Percentiles rank a stretch among this genome's conserved stretches.
Conservation (phyloP, 2,113 vertebrate genomes). For the Ia io region DNA sequence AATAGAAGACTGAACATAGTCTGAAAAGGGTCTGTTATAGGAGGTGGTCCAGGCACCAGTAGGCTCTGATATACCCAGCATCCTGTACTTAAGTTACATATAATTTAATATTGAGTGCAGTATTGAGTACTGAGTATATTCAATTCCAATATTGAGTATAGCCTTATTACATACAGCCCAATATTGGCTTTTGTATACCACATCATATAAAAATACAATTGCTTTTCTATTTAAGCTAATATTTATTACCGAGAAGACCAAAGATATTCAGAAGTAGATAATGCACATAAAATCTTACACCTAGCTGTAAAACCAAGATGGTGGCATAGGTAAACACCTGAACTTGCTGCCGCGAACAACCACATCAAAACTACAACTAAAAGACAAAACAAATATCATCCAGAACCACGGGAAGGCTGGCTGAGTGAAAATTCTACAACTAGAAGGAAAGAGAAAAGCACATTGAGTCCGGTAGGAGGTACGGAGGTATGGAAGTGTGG, state of each 20-base stretch:
- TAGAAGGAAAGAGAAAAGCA: too few species aligned
- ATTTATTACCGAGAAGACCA: not conserved
- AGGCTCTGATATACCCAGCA: not conserved
- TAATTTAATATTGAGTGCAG: not conserved
- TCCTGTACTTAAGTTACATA: not conserved
- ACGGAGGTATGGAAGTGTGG: too few species aligned
- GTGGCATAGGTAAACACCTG: too few species aligned
- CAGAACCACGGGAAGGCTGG: too few species aligned
- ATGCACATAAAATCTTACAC: not conserved
- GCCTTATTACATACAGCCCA: not conserved
- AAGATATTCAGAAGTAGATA: not conserved
- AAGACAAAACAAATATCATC: too few species aligned
- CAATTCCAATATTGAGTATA: not conserved
- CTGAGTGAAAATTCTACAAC: too few species aligned
- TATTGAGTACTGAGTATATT: not conserved
- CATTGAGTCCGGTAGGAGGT: too few species aligned
- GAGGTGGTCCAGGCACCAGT: not conserved
- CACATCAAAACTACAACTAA: too few species aligned
- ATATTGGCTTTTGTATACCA: not conserved
- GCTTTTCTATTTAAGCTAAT: not conserved
- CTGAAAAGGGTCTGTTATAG: not conserved
- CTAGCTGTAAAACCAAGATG: too few species aligned
- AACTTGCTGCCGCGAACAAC: too few species aligned
- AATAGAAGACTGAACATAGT: not conserved
- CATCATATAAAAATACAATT: not conserved